These are phyloP conservation scores for Enteromius anoplus DNA, from an alignment of 2,797 vertebrate genomes.

Conservation along the genomic window DNA sequence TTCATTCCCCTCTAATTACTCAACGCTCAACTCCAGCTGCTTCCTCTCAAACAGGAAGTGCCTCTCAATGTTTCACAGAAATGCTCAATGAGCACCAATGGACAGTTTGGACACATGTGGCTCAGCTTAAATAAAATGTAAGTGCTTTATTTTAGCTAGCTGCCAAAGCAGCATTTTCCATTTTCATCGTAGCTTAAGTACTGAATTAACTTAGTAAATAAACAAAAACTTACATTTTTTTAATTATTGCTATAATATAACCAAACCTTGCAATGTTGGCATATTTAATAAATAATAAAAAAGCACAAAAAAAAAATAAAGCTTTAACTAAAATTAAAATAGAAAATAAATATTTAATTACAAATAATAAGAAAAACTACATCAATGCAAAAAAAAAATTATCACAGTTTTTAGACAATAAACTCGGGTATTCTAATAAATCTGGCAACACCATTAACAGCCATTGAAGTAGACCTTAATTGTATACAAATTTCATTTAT, in stretches of 20 bases:
- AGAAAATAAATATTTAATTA: neutral
- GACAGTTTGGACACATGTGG: neutral
- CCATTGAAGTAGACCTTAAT: neutral
- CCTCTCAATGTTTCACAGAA: conserved; percentile 57
- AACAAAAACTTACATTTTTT: neutral
- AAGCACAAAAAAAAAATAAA: neutral
- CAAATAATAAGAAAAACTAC: neutral
- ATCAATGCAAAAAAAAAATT: neutral
- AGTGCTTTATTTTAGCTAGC: neutral
- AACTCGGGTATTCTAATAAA: neutral
- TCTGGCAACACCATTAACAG: neutral
- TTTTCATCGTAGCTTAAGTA: neutral
- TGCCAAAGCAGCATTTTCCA: neutral
- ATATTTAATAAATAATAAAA: neutral
- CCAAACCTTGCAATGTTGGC: neutral
- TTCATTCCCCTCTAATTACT: conserved; percentile 61
- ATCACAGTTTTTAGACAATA: neutral
- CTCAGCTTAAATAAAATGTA: neutral
- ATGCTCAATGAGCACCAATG: conserved; percentile 19
- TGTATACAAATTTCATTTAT: neutral
- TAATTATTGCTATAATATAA: neutral
- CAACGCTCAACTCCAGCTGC: conserved; percentile 67
- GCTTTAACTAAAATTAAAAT: neutral
- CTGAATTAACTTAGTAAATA: neutral
- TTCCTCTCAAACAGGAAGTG: conserved; percentile 66